A percentile compares a stretch with the other conserved stretches of the same genome.
phyloP scores from a whole-genome alignment of 2,797 vertebrate genomes.

The Schizopygopsis pylzovi region DNA sequence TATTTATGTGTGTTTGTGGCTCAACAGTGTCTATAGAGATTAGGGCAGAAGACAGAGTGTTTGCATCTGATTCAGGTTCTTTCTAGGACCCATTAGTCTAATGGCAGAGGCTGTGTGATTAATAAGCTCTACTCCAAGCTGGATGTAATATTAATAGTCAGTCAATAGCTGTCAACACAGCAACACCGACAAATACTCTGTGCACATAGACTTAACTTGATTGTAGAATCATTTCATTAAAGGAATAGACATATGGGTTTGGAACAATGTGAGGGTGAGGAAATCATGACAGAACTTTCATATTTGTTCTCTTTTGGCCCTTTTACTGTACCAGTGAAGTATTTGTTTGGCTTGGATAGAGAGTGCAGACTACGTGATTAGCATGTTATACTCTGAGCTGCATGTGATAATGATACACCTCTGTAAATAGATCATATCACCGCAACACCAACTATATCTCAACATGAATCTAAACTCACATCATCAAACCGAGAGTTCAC shows the following conservation, averaged over 20 bases:
- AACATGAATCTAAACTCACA: not conserved
- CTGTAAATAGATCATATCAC: not conserved
- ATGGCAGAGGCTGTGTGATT: constrained; percentile 23
- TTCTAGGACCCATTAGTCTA: not conserved
- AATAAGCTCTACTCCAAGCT: constrained; percentile 11
- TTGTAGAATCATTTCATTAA: not conserved
- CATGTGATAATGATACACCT: constrained; percentile 31
- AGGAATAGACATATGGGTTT: not conserved
- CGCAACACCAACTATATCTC: not conserved
- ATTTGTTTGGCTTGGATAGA: constrained; percentile 45
- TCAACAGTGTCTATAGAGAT: not conserved
- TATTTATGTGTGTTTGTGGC: not conserved
- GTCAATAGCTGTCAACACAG: not conserved
- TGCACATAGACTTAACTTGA: not conserved
- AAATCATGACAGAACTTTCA: not conserved
- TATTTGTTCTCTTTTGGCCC: constrained; percentile 4
- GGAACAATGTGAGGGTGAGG: not conserved
- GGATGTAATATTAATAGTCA: constrained; percentile 21
- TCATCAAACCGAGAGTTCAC: not conserved
- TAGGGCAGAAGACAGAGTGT: not conserved
- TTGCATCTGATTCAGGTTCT: constrained; percentile 19
- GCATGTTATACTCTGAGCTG: constrained; percentile 5
- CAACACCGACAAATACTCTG: not conserved
- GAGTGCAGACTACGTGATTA: constrained; percentile 12
- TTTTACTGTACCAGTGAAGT: constrained; percentile 25